Percentiles rank a stretch among this genome's conserved stretches.
Evolutionary conservation across 2,797 vertebrate species (phyloP).

Genomic region (Eurystomus glaucurus): DNA sequence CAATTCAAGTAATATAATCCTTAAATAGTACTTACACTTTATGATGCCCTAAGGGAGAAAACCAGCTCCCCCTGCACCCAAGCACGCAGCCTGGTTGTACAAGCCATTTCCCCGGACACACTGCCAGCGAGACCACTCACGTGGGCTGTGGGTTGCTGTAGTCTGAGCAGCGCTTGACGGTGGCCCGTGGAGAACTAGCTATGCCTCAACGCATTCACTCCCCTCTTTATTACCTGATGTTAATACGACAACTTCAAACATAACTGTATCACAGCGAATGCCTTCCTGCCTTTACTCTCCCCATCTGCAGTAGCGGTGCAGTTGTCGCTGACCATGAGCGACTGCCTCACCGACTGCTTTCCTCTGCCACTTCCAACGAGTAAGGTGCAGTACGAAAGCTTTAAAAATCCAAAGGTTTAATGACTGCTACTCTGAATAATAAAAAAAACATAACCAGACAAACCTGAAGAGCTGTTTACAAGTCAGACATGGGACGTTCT

Average conservation of each 20-base stretch:
- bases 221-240: neutral
- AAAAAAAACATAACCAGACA: neutral
- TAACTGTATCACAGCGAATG: fast-evolving
- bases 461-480: neutral
- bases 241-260: neutral
- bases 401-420: neutral
- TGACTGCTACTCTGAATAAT: neutral
- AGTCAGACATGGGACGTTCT: neutral
- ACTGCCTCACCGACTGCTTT: neutral
- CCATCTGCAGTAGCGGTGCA: neutral
- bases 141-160: neutral
- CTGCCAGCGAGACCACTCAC: neutral
- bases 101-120: fast-evolving
- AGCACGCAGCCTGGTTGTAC: fast-evolving
- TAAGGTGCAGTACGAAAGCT: neutral
- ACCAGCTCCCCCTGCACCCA: neutral
- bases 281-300: neutral
- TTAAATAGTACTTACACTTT: neutral
- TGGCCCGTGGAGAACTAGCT: neutral
- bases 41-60: neutral
- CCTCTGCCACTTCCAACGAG: neutral
- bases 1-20: neutral
- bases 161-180: neutral
- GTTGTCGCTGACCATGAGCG: fast-evolving
- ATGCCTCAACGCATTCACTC: fast-evolving